Conservation (phyloP, 2,888 invertebrate genomes). For the Lingula anatina region DNA sequence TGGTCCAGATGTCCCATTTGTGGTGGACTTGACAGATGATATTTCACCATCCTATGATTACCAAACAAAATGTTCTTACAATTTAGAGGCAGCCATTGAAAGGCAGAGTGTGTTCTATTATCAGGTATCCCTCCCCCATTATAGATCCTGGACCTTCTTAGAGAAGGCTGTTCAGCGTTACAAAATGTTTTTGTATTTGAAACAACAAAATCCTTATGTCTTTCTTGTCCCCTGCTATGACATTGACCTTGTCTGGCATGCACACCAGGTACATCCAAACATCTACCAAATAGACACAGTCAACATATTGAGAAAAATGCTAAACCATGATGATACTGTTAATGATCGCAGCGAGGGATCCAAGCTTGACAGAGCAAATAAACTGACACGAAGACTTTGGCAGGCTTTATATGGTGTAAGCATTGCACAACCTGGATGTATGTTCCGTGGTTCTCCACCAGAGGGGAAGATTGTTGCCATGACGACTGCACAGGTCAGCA, state of each 20-base stretch:
- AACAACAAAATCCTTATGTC: slow-evolving; percentile 50
- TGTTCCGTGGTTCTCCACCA: slow-evolving; percentile 54
- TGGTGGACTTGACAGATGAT: no score
- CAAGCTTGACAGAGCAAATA: slow-evolving; percentile 51
- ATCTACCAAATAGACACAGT: slow-evolving; percentile 41
- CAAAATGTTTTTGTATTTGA: slow-evolving; percentile 51
- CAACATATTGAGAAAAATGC: slow-evolving; percentile 39
- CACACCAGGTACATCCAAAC: slow-evolving; percentile 53
- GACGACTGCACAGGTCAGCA: slow-evolving; percentile 30
- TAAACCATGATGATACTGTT: slow-evolving; percentile 55
- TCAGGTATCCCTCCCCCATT: slow-evolving; percentile 55
- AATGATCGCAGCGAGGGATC: slow-evolving; percentile 53
- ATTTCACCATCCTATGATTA: slow-evolving; percentile 10
- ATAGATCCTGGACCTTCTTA: slow-evolving; percentile 51
- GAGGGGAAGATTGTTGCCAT: slow-evolving; percentile 49
- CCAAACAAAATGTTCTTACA: slow-evolving; percentile 38
- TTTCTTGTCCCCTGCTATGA: slow-evolving; percentile 56
- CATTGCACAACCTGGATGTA: slow-evolving; percentile 51
- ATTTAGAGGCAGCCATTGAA: slow-evolving; percentile 49
- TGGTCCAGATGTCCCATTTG: no score
- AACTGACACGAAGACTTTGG: slow-evolving; percentile 53
- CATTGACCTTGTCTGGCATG: slow-evolving; percentile 56
- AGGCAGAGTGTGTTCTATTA: slow-evolving; percentile 55
- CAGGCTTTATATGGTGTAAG: slow-evolving; percentile 47
- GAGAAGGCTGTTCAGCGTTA: slow-evolving; percentile 50